These are phyloP conservation scores for Perizoma flavofasciatum DNA, from an alignment of 2,888 invertebrate genomes.

Conservation along the genomic window DNA sequence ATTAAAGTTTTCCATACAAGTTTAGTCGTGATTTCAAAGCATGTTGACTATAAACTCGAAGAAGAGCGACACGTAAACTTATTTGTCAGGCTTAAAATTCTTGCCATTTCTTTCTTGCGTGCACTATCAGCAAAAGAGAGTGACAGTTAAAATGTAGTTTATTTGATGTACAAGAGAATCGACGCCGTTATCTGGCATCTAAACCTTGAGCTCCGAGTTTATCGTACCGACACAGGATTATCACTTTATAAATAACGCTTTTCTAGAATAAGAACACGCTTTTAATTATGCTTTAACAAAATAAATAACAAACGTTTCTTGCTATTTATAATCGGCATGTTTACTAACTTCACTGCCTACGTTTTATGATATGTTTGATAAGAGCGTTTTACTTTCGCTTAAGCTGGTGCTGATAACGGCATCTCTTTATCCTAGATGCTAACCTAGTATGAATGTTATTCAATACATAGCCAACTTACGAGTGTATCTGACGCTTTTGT, in stretches of 20 bases:
- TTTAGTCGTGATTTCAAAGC: too few species aligned
- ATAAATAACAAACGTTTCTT: constrained; percentile 7
- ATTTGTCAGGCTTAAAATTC: too few species aligned
- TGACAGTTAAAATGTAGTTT: too few species aligned
- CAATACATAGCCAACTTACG: not conserved
- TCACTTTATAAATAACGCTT: not conserved
- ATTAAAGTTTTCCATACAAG: too few species aligned
- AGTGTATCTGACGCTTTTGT: too few species aligned
- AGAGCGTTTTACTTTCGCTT: constrained; percentile 12
- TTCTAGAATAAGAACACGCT: constrained; percentile 12
- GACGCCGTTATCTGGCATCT: too few species aligned
- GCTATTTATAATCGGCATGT: constrained; percentile 24
- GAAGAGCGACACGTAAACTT: too few species aligned
- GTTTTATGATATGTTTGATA: constrained; percentile 23
- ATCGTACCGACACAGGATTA: not conserved
- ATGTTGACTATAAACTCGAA: too few species aligned
- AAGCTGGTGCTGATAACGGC: constrained; percentile 17
- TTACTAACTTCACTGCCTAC: constrained; percentile 10
- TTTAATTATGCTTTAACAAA: constrained; percentile 7
- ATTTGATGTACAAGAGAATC: too few species aligned
- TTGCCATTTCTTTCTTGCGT: too few species aligned
- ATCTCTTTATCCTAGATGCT: not conserved
- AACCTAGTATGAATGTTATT: not conserved
- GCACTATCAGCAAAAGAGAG: too few species aligned
- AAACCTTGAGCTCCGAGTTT: too few species aligned